Evolutionary conservation across 2,113 vertebrate genomes (phyloP).

Genomic region (Eurypyga helias): DNA sequence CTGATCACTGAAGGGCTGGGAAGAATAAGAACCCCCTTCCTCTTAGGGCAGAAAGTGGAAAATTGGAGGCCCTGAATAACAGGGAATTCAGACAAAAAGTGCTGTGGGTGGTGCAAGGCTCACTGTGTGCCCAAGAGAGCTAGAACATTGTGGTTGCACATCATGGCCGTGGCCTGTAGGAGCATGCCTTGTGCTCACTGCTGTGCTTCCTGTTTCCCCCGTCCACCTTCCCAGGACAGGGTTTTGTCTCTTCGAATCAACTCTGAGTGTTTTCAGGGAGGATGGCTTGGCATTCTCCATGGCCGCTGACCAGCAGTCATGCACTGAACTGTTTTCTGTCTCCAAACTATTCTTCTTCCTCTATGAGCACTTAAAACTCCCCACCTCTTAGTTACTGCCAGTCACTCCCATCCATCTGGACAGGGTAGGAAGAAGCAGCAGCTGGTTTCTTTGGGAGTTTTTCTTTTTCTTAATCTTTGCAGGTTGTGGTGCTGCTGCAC

Average conservation of each 20-base stretch:
- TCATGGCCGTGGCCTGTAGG: background rate
- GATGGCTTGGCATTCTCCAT: background rate
- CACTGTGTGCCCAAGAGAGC: fast-evolving
- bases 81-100: background rate
- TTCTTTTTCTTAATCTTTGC: background rate
- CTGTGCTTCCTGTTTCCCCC: fast-evolving
- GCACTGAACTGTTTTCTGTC: fast-evolving
- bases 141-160: fast-evolving
- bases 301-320: fast-evolving
- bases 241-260: background rate
- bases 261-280: background rate
- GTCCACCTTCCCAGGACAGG: background rate
- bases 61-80: too few relatives aligned
- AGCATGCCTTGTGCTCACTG: background rate
- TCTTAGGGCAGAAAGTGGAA: background rate
- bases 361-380: background rate
- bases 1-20: fast-evolving
- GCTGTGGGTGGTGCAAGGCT: fast-evolving
- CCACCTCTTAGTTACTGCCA: background rate
- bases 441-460: background rate
- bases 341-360: background rate
- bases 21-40: background rate
- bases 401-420: background rate
- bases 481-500: background rate
- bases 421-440: background rate